Evolutionary conservation across 2,113 vertebrate genomes (phyloP).

Genomic region (Myrmophylax atrothorax): DNA sequence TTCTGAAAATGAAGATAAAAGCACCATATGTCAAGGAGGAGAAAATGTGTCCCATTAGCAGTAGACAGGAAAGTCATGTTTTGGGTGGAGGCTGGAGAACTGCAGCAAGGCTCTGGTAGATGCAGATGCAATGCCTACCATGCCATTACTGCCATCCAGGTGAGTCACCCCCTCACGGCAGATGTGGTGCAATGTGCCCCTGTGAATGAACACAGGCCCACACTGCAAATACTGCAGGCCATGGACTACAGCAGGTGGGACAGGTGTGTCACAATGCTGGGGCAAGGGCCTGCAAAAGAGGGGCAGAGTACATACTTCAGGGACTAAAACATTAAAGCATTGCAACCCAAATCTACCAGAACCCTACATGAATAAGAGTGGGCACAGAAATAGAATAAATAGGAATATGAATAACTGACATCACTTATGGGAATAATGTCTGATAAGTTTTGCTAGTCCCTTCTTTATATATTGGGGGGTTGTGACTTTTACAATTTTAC

Average conservation of each 20-base stretch:
- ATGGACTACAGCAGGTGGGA: not conserved
- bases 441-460: not conserved
- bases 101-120: not conserved
- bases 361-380: not conserved
- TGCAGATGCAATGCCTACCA: not conserved
- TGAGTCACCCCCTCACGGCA: not conserved
- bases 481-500: conserved; percentile 39
- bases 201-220: not conserved
- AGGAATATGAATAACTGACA: not conserved
- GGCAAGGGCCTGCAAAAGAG: not conserved
- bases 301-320: not conserved
- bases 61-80: not conserved
- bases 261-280: not conserved
- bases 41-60: not conserved
- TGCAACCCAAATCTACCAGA: not conserved
- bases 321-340: not conserved
- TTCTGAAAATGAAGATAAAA: not conserved
- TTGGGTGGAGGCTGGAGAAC: not conserved
- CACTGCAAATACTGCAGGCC: not conserved
- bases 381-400: not conserved
- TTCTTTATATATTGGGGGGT: not conserved
- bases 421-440: not conserved
- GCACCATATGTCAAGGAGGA: not conserved
- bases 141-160: not conserved
- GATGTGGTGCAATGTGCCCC: not conserved